These are phyloP conservation scores for Thaleichthys pacificus DNA, from an alignment of 2,797 vertebrate genomes.

Conservation along the genomic window DNA sequence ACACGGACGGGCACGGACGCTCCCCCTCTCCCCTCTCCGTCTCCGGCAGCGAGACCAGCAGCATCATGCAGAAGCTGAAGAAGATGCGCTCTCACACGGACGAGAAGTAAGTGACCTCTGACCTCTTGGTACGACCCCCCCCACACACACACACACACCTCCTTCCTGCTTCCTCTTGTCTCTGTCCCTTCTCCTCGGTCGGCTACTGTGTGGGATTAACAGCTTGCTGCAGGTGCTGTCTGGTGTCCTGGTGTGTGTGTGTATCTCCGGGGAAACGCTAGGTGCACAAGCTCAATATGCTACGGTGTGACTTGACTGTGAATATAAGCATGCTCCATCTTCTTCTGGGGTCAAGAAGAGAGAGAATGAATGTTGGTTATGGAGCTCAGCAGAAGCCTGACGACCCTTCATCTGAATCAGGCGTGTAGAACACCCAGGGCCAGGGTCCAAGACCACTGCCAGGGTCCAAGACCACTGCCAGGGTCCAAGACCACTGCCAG, in stretches of 20 bases:
- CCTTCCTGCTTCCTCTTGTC: not conserved
- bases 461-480: too few relatives aligned
- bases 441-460: too few relatives aligned
- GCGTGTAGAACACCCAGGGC: too few relatives aligned
- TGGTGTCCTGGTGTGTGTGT: not conserved
- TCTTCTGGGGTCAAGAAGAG: not conserved
- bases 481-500: too few relatives aligned
- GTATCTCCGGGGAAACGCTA: too few relatives aligned
- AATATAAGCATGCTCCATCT: conserved; percentile 84
- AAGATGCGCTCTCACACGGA: conserved; percentile 97
- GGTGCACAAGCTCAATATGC: too few relatives aligned
- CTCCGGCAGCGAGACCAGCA: conserved; percentile 96
- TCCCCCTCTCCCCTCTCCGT: conserved; percentile 89
- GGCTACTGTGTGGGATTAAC: conserved; percentile 12
- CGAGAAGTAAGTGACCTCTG: conserved; percentile 84
- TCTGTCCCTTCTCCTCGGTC: not conserved
- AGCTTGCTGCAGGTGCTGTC: not conserved
- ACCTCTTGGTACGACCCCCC: not conserved
- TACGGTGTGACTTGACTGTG: conserved; percentile 49
- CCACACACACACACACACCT: too few relatives aligned
- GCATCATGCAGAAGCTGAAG: conserved; percentile 98
- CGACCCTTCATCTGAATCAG: too few relatives aligned
- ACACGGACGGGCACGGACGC: conserved; percentile 78
- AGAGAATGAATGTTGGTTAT: too few relatives aligned
- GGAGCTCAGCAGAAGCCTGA: too few relatives aligned